These are phyloP conservation scores for Drosophila buzzatii DNA, from an alignment of 2,888 invertebrate genomes.

Conservation along the genomic window DNA sequence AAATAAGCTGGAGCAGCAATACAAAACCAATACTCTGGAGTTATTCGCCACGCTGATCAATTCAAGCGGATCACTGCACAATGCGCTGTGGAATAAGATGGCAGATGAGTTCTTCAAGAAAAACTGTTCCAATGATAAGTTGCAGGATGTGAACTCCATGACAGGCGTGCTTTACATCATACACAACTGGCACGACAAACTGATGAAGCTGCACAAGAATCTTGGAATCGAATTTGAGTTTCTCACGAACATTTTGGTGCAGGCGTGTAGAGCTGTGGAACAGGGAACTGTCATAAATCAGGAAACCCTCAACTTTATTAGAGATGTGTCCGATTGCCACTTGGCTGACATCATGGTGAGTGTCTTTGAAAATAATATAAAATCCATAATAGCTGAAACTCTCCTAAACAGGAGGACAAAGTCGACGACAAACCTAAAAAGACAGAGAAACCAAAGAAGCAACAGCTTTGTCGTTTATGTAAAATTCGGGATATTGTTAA, in stretches of 20 bases:
- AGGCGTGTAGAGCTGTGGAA: constrained; percentile 49
- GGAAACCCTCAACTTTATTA: constrained; percentile 64
- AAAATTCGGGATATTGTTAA: constrained; percentile 84
- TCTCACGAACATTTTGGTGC: constrained; percentile 65
- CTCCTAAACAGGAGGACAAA: constrained; percentile 47
- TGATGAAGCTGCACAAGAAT: constrained; percentile 46
- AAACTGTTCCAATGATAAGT: constrained; percentile 45
- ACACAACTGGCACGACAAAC: constrained; percentile 74
- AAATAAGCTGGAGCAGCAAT: constrained; percentile 12
- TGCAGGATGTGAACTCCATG: constrained; percentile 50
- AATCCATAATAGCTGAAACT: neutral
- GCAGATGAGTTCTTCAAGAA: constrained; percentile 66
- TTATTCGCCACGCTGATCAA: constrained; percentile 59
- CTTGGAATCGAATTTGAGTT: constrained; percentile 65
- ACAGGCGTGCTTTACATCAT: constrained; percentile 67
- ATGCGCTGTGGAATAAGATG: constrained; percentile 71
- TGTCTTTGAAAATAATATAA: neutral
- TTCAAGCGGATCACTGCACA: constrained; percentile 27
- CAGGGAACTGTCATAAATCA: constrained; percentile 12
- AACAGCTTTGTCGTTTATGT: constrained; percentile 85
- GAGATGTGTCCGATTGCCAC: constrained; percentile 83
- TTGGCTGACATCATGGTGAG: constrained; percentile 78
- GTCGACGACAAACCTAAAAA: neutral
- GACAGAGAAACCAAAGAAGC: neutral
- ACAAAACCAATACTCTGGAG: constrained; percentile 25